Evolutionary conservation across 2,888 invertebrate genomes (phyloP).

Genomic region (Cryptops parisi): DNA sequence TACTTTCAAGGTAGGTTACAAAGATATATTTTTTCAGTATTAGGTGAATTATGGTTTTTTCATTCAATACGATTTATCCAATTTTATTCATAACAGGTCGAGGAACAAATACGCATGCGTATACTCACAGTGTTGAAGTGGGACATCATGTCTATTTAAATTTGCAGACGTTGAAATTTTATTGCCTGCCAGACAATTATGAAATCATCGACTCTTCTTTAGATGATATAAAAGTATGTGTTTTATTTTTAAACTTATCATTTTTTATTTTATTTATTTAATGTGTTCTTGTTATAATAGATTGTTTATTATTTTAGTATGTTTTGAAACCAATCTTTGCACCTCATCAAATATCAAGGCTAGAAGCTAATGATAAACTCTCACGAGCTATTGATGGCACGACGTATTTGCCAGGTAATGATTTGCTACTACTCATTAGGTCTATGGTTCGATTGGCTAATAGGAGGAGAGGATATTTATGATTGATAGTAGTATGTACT

Average conservation of each 20-base stretch:
- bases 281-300: slow-evolving; percentile 1
- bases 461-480: no score
- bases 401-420: slow-evolving; percentile 74
- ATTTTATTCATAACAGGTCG: slow-evolving; percentile 63
- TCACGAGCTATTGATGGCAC: slow-evolving; percentile 93
- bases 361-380: slow-evolving; percentile 69
- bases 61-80: background rate
- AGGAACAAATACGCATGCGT: slow-evolving; percentile 96
- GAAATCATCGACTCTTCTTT: slow-evolving; percentile 95
- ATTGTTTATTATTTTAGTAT: slow-evolving; percentile 41
- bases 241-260: slow-evolving; percentile 4
- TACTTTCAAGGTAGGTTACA: slow-evolving; percentile 66
- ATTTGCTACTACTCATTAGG: background rate
- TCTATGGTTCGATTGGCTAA: no score
- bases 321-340: slow-evolving; percentile 94
- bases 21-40: background rate
- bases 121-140: slow-evolving; percentile 96
- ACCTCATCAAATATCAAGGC: slow-evolving; percentile 56
- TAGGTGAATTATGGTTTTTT: no score
- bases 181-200: slow-evolving; percentile 98
- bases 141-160: slow-evolving; percentile 97
- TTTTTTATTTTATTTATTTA: background rate
- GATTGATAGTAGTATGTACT: no score
- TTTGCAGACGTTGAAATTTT: slow-evolving; percentile 90
- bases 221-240: slow-evolving; percentile 82